Conservation (phyloP, 1,140 invertebrate genomes). For the Hylaeus volcanicus region DNA sequence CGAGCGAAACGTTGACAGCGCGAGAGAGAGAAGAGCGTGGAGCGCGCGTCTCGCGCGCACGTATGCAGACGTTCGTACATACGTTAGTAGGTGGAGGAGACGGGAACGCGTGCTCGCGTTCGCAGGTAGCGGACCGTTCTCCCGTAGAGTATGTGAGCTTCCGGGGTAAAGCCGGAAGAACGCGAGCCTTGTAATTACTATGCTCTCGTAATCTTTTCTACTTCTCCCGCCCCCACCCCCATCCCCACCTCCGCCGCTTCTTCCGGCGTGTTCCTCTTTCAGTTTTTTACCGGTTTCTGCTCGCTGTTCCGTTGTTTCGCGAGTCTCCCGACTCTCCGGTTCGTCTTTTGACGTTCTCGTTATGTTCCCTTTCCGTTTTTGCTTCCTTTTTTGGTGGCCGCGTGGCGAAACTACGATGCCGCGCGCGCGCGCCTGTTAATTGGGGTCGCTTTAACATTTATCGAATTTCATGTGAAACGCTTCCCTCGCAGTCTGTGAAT, state of each 20-base stretch:
- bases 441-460: background rate
- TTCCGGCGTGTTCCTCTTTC: conserved; percentile 41
- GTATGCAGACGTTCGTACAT: conserved; percentile 25
- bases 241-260: background rate
- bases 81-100: conserved; percentile 25
- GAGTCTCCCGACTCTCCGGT: background rate
- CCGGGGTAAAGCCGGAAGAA: conserved; percentile 54
- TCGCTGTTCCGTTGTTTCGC: conserved; percentile 28
- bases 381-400: background rate
- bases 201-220: conserved; percentile 55
- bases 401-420: background rate
- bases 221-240: conserved; percentile 4
- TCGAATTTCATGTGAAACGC: background rate
- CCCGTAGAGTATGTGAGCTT: conserved; percentile 46
- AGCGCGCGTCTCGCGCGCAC: background rate
- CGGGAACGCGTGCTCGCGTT: conserved; percentile 38
- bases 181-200: conserved; percentile 64
- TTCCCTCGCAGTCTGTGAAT: too few relatives aligned
- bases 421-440: background rate
- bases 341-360: conserved; percentile 14
- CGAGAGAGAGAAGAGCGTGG: background rate
- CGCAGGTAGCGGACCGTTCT: conserved; percentile 21
- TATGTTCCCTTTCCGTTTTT: background rate
- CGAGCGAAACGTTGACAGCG: too few relatives aligned
- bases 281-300: conserved; percentile 21